These are phyloP conservation scores for Hyles vespertilio DNA, from an alignment of 1,140 invertebrate species.

Conservation along the genomic window DNA sequence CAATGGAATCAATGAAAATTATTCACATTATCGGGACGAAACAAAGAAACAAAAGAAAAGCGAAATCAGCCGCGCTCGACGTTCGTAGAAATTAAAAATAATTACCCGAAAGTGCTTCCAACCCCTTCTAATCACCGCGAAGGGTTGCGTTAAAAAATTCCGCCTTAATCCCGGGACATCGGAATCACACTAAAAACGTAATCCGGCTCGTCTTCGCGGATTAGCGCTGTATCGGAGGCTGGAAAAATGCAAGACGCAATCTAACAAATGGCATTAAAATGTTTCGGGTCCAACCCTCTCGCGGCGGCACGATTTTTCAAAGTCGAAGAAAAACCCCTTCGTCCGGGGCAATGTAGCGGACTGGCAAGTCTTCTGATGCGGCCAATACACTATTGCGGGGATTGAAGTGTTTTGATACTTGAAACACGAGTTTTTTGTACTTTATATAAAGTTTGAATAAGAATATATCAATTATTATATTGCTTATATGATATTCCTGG, in stretches of 20 bases:
- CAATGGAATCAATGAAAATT: not conserved
- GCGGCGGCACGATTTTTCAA: constrained; percentile 66
- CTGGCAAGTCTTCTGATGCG: constrained; percentile 68
- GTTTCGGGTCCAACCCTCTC: constrained; percentile 69
- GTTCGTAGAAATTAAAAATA: constrained; percentile 57
- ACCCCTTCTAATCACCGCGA: constrained; percentile 60
- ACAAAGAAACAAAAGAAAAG: constrained; percentile 20
- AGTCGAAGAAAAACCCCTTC: constrained; percentile 68
- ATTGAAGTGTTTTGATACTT: constrained; percentile 49
- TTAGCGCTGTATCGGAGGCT: constrained; percentile 57
- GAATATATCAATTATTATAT: too few species aligned
- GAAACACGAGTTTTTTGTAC: not conserved
- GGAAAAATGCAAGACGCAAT: constrained; percentile 74
- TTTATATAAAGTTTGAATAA: too few species aligned
- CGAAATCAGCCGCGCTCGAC: constrained; percentile 22
- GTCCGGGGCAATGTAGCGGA: constrained; percentile 65
- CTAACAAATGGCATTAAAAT: constrained; percentile 75
- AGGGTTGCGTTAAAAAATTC: constrained; percentile 64
- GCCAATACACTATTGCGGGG: constrained; percentile 37
- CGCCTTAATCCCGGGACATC: constrained; percentile 58
- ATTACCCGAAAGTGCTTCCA: constrained; percentile 61
- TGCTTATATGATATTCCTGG: too few species aligned
- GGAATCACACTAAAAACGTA: constrained; percentile 71
- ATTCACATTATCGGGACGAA: not conserved
- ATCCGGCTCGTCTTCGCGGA: constrained; percentile 70